Evolutionary conservation across 2,113 vertebrate species (phyloP).

Genomic region (Tachysurus fulvidraco): DNA sequence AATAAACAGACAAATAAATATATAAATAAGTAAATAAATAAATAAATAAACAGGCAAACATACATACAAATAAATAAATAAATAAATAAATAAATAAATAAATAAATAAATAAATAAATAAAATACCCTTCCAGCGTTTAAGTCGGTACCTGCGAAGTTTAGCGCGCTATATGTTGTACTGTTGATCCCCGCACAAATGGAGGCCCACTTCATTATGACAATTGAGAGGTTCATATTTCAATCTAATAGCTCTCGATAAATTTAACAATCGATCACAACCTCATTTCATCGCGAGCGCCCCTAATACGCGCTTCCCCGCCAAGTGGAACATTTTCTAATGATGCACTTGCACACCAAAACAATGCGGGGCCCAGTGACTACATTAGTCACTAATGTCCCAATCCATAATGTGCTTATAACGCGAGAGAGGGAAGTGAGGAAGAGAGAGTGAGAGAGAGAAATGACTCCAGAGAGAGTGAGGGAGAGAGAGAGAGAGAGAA

Average conservation of each 20-base stretch:
- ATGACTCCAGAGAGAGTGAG: slow-evolving; percentile 70
- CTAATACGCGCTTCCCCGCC: slow-evolving; percentile 80
- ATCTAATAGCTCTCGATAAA: slow-evolving; percentile 82
- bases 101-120: slow-evolving; percentile 47
- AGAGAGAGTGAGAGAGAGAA: slow-evolving; percentile 68
- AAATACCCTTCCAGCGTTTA: slow-evolving; percentile 69
- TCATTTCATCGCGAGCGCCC: slow-evolving; percentile 80
- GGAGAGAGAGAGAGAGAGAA: slow-evolving; percentile 68
- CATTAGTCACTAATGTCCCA: slow-evolving; percentile 84
- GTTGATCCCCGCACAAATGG: slow-evolving; percentile 78
- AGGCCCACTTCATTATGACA: slow-evolving; percentile 80
- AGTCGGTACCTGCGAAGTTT: slow-evolving; percentile 67
- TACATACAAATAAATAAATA: too few relatives aligned
- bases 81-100: neutral
- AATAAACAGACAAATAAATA: too few relatives aligned
- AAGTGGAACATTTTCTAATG: slow-evolving; percentile 85
- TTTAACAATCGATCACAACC: slow-evolving; percentile 88
- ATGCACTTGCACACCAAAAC: slow-evolving; percentile 81
- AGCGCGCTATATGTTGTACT: slow-evolving; percentile 64
- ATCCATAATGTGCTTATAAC: slow-evolving; percentile 82
- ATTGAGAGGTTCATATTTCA: slow-evolving; percentile 85
- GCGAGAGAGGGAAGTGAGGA: slow-evolving; percentile 62
- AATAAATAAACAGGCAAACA: too few relatives aligned
- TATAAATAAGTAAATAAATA: too few relatives aligned
- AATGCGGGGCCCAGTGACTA: slow-evolving; percentile 69